Percentiles rank a stretch among this genome's conserved stretches.
Conservation (phyloP, 2,888 invertebrate genomes). For the Chironomus riparius region DNA sequence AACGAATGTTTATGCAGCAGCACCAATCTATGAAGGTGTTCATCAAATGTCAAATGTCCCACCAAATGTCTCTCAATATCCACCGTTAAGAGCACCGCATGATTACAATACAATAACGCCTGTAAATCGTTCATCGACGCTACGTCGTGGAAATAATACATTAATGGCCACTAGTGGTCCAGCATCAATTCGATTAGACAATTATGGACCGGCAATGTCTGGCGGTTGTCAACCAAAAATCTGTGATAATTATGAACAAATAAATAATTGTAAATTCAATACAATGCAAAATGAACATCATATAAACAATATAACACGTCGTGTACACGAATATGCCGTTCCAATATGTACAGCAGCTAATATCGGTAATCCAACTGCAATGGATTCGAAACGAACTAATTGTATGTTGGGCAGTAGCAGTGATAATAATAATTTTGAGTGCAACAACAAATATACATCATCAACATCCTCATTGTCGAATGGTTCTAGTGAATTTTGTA, state of each 20-base stretch:
- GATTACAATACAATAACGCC: constrained; percentile 27
- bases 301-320: constrained; percentile 28
- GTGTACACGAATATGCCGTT: constrained; percentile 39
- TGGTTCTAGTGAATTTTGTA: constrained; percentile 25
- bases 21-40: constrained; percentile 41
- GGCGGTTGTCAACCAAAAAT: constrained; percentile 13
- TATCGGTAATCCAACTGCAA: not conserved
- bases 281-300: constrained; percentile 35
- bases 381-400: no score
- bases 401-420: not conserved
- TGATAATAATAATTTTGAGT: constrained; percentile 22
- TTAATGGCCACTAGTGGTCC: constrained; percentile 28
- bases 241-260: constrained; percentile 28
- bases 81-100: constrained; percentile 30
- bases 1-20: constrained; percentile 62
- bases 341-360: constrained; percentile 34
- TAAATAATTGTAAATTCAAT: constrained; percentile 29
- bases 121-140: constrained; percentile 17
- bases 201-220: constrained; percentile 28
- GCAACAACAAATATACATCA: constrained; percentile 11
- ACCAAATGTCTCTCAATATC: constrained; percentile 37
- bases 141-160: constrained; percentile 28
- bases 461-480: constrained; percentile 23
- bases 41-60: constrained; percentile 39
- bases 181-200: constrained; percentile 30